Evolutionary conservation across 2,113 vertebrate species (phyloP).

Genomic region (Bos javanicus): DNA sequence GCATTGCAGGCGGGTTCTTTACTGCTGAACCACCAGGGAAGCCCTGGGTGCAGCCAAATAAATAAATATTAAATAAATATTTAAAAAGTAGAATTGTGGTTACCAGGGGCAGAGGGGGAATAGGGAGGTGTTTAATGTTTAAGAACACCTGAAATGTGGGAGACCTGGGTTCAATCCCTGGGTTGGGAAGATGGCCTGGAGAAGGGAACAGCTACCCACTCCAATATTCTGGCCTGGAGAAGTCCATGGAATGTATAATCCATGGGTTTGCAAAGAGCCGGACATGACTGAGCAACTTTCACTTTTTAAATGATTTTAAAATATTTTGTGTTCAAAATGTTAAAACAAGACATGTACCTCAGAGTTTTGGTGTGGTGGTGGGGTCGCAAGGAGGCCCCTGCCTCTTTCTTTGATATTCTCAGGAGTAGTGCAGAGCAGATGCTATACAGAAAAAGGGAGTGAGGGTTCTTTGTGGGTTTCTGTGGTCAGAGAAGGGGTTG

Average conservation of each 20-base stretch:
- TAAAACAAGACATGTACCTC: not conserved
- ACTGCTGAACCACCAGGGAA: not conserved
- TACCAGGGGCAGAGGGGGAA: not conserved
- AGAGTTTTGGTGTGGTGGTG: not conserved
- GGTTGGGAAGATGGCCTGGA: not conserved
- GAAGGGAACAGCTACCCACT: not conserved
- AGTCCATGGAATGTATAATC: not conserved
- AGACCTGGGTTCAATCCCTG: not conserved
- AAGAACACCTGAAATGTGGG: not conserved
- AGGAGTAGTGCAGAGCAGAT: not conserved
- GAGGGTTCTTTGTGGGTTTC: not conserved
- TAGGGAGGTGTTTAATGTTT: not conserved
- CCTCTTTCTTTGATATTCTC: too few species aligned
- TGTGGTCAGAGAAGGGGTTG: not conserved
- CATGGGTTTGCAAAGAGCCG: accelerated
- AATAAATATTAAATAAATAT: not conserved
- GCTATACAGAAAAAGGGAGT: not conserved
- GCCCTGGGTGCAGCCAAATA: not conserved
- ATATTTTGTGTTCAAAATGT: not conserved
- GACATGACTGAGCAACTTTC: not conserved
- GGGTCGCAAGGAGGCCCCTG: not conserved
- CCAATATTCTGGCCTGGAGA: not conserved
- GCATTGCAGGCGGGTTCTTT: not conserved
- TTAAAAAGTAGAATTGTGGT: not conserved
- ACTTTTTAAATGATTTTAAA: not conserved